phyloP scores from a whole-genome alignment of 1,140 invertebrate species.

The Solenopsis invicta region DNA sequence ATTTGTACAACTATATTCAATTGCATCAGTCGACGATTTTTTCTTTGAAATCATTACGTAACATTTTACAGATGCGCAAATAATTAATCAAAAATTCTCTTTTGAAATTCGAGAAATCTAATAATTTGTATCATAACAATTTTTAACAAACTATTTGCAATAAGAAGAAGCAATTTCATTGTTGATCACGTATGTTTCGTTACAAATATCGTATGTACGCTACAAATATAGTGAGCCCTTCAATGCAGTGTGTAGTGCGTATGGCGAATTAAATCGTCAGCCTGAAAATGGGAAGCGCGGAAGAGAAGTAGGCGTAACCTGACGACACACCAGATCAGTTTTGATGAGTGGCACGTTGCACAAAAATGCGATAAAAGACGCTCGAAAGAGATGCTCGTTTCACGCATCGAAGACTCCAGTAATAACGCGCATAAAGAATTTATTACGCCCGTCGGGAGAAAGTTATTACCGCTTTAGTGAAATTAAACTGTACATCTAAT shows the following conservation, averaged over 20 bases:
- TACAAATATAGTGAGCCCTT: not conserved
- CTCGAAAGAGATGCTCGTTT: conserved; percentile 45
- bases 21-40: not conserved
- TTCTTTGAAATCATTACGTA: not conserved
- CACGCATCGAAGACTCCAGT: conserved; percentile 12
- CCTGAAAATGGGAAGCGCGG: not conserved
- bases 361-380: conserved; percentile 38
- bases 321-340: conserved; percentile 5
- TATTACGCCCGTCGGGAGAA: conserved; percentile 43
- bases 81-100: not conserved
- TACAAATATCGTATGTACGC: not conserved
- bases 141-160: not conserved
- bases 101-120: not conserved
- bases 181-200: no score
- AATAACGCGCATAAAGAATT: conserved; percentile 44
- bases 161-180: not conserved
- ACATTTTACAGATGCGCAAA: not conserved
- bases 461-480: conserved; percentile 29
- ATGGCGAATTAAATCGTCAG: not conserved
- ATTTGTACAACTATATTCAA: not conserved
- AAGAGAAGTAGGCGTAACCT: not conserved
- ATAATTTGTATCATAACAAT: not conserved
- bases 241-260: not conserved
- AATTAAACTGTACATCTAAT: conserved; percentile 34
- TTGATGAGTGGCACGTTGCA: conserved; percentile 4